Conservation (phyloP, 2,888 invertebrate genomes). For the Schrankia costaestrigalis region DNA sequence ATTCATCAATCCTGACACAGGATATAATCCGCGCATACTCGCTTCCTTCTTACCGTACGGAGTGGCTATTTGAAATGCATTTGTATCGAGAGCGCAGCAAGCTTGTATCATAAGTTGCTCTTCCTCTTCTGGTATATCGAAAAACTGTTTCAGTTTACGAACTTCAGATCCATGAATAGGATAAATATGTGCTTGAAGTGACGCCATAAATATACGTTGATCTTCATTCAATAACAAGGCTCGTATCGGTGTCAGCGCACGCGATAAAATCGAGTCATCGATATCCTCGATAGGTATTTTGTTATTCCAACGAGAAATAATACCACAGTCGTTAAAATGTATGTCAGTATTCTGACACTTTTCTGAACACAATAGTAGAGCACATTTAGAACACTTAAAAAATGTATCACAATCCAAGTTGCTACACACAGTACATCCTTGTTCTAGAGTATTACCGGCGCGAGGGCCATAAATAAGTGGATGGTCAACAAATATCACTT, state of each 20-base stretch:
- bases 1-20: slow-evolving; percentile 84
- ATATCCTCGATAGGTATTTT: slow-evolving; percentile 66
- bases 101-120: slow-evolving; percentile 79
- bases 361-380: slow-evolving; percentile 85
- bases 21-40: slow-evolving; percentile 83
- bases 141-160: slow-evolving; percentile 69
- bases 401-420: slow-evolving; percentile 62
- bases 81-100: slow-evolving; percentile 83
- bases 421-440: slow-evolving; percentile 85
- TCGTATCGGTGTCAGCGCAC: slow-evolving; percentile 63
- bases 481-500: slow-evolving; percentile 85
- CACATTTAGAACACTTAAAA: slow-evolving; percentile 83
- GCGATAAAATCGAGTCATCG: slow-evolving; percentile 56
- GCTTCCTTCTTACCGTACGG: slow-evolving; percentile 66
- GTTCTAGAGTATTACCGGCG: slow-evolving; percentile 71
- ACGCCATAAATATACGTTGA: slow-evolving; percentile 72
- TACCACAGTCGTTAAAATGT: slow-evolving; percentile 84
- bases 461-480: slow-evolving; percentile 87
- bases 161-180: slow-evolving; percentile 82
- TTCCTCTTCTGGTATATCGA: slow-evolving; percentile 77
- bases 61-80: slow-evolving; percentile 83
- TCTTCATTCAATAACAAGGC: slow-evolving; percentile 62
- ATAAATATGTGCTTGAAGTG: slow-evolving; percentile 76
- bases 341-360: slow-evolving; percentile 80
- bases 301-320: slow-evolving; percentile 80